phyloP scores from a whole-genome alignment of 2,797 vertebrate genomes.

The Aphelocoma californica region DNA sequence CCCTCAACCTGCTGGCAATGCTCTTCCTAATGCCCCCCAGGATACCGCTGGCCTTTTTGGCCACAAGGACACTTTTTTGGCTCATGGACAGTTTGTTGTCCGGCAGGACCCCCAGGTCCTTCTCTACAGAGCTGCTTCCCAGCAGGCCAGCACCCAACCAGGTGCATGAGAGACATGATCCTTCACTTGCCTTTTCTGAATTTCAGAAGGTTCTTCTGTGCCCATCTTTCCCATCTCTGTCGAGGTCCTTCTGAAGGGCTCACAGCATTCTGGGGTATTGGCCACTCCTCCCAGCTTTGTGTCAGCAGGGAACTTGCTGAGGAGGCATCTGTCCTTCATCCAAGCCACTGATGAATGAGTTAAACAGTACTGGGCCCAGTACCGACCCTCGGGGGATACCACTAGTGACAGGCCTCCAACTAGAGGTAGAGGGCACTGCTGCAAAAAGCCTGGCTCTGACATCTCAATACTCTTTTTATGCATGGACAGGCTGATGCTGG shows the following conservation, averaged over 20 bases:
- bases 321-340: background rate
- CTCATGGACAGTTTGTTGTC: background rate
- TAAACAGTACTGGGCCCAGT: background rate
- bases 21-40: background rate
- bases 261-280: background rate
- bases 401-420: background rate
- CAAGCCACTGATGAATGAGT: background rate
- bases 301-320: background rate
- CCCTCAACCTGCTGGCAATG: accelerated
- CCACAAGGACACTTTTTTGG: no score
- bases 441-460: background rate
- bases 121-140: background rate
- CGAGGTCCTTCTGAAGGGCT: background rate
- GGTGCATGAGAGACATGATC: no score
- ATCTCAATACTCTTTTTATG: background rate
- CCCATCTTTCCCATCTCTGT: no score
- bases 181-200: background rate
- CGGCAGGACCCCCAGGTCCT: background rate
- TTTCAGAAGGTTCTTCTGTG: background rate
- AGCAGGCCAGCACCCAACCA: background rate
- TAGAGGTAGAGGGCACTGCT: background rate
- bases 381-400: background rate
- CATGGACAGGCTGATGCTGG: background rate
- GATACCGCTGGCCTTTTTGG: background rate
- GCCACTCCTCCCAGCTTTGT: background rate